These are phyloP conservation scores for Liparis tanakae DNA, from an alignment of 2,797 vertebrate species.

Conservation along the genomic window DNA sequence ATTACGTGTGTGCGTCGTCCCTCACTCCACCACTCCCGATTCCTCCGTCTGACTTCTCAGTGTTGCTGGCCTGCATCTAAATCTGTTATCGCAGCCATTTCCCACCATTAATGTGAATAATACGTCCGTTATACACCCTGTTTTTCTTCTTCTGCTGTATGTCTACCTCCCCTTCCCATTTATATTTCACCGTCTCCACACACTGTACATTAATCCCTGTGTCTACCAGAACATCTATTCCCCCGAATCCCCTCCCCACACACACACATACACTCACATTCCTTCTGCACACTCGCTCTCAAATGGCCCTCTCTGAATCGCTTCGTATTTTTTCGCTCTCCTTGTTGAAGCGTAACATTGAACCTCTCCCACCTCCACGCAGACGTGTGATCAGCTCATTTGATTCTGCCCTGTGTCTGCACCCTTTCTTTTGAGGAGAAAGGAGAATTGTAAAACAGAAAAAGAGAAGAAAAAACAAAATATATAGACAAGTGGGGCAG, in stretches of 20 bases:
- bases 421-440: not conserved
- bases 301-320: constrained; percentile 43
- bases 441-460: constrained; percentile 7
- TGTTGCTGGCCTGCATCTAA: constrained; percentile 14
- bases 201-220: constrained; percentile 27
- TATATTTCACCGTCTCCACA: constrained; percentile 32
- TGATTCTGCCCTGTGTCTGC: not conserved
- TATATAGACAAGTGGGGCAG: not conserved
- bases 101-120: constrained; percentile 12
- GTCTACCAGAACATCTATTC: constrained; percentile 1
- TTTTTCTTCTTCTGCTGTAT: constrained; percentile 20
- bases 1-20: constrained; percentile 21
- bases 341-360: constrained; percentile 64
- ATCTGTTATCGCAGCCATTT: constrained; percentile 18
- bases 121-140: constrained; percentile 5
- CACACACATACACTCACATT: constrained; percentile 8
- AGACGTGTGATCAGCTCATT: constrained; percentile 8
- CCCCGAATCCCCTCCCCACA: too few relatives aligned
- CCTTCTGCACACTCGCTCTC: constrained; percentile 14
- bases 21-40: not conserved
- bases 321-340: constrained; percentile 28
- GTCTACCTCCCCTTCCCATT: constrained; percentile 10
- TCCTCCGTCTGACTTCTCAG: not conserved
- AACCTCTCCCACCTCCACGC: constrained; percentile 20
- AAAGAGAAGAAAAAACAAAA: not conserved